Evolutionary conservation across 2,113 vertebrate genomes (phyloP).

Genomic region (Cichladusa arquata): DNA sequence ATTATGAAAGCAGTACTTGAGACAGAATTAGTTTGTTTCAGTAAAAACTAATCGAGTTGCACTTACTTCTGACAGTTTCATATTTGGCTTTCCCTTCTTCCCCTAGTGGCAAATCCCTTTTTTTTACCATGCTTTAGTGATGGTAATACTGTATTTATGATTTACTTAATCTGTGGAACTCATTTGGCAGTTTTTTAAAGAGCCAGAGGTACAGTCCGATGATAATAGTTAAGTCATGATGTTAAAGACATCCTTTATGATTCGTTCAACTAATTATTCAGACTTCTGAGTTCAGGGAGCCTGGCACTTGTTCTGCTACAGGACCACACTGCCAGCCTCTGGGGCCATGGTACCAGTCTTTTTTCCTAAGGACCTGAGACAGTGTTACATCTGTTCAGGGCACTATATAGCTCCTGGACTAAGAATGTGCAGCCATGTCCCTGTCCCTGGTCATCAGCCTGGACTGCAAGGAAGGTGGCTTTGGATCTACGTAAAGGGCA

Average conservation of each 20-base stretch:
- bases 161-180: background rate
- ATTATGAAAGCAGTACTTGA: background rate
- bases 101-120: background rate
- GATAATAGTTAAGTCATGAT: background rate
- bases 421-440: background rate
- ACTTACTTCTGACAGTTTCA: background rate
- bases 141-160: background rate
- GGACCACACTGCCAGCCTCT: background rate
- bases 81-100: background rate
- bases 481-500: background rate
- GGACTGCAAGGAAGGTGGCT: background rate
- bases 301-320: background rate
- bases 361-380: background rate
- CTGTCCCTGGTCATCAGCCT: background rate
- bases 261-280: background rate
- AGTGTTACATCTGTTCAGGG: background rate
- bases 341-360: background rate
- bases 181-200: background rate
- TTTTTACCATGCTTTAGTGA: background rate
- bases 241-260: background rate
- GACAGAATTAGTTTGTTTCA: background rate
- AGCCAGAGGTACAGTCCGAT: background rate
- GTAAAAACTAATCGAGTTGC: background rate
- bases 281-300: background rate
- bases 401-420: background rate